Percentiles rank a stretch among this genome's conserved stretches.
Evolutionary conservation across 1,140 invertebrate species (phyloP).

Genomic region (Philopotamus ludificatus): DNA sequence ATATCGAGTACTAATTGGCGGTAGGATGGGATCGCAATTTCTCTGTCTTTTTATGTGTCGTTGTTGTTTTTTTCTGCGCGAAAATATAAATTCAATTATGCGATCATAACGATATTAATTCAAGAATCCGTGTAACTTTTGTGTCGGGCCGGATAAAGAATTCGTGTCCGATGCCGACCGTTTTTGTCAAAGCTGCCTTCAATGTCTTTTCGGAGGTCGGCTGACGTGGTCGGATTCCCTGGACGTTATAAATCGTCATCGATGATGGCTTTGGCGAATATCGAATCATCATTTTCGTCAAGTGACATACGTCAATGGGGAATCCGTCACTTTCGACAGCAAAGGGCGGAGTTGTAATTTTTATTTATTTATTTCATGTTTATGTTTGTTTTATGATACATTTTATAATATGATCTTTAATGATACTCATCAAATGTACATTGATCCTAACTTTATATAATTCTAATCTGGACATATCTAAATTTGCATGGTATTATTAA

Average conservation of each 20-base stretch:
- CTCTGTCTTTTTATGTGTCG: no score
- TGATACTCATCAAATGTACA: no score
- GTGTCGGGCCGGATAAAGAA: conserved; percentile 6
- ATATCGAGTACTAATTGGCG: no score
- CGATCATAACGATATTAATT: conserved; percentile 11
- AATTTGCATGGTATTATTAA: no score
- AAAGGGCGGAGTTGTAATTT: background rate
- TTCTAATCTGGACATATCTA: no score
- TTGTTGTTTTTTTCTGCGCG: no score
- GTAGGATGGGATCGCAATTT: no score
- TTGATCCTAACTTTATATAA: no score
- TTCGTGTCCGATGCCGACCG: background rate
- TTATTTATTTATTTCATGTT: no score
- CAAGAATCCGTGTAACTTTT: conserved; percentile 11
- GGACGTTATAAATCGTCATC: conserved; percentile 10
- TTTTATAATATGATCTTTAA: no score
- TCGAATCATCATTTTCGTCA: background rate
- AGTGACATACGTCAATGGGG: background rate
- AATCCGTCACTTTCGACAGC: background rate
- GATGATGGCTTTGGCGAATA: conserved; percentile 1
- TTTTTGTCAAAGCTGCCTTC: conserved; percentile 4
- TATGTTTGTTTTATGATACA: no score
- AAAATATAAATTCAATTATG: background rate
- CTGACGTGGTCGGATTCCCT: background rate
- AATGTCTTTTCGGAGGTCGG: background rate